Evolutionary conservation across 1,140 invertebrate genomes (phyloP).

Genomic region (Conus ventricosus): DNA sequence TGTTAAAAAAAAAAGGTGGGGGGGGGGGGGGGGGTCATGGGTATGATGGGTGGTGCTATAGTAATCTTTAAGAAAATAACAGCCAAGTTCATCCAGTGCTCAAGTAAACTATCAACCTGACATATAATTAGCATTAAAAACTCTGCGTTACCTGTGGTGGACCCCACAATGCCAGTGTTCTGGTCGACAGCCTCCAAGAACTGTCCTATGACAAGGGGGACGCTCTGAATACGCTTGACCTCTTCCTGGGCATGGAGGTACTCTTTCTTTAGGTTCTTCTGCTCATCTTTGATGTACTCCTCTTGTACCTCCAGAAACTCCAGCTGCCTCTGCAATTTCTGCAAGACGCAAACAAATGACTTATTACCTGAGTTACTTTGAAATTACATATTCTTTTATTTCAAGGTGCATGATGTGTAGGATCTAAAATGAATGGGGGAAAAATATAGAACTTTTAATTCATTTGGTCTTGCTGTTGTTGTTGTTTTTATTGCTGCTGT

Average conservation of each 20-base stretch:
- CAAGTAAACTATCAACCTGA: too few relatives aligned
- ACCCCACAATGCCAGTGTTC: conserved; percentile 95
- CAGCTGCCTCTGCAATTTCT: conserved; percentile 96
- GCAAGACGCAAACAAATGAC: conserved; percentile 41
- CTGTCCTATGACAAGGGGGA: conserved; percentile 97
- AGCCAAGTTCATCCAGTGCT: too few relatives aligned
- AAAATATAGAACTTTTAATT: neutral
- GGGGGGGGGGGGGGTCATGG: too few relatives aligned
- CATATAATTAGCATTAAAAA: too few relatives aligned
- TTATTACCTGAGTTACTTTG: neutral
- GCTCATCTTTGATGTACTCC: conserved; percentile 99
- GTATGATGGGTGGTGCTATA: too few relatives aligned
- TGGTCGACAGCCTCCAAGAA: conserved; percentile 98
- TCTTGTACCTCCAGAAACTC: conserved; percentile 98
- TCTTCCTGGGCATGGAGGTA: conserved; percentile 98
- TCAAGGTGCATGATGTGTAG: neutral
- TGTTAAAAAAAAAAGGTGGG: too few relatives aligned
- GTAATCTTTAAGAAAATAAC: too few relatives aligned
- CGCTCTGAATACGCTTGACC: conserved; percentile 97
- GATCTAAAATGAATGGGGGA: neutral
- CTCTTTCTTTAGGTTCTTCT: conserved; percentile 97
- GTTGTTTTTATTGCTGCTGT: too few relatives aligned
- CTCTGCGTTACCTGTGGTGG: conserved; percentile 80
- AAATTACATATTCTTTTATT: neutral
- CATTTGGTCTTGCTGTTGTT: too few relatives aligned